Conservation (phyloP, 2,113 vertebrate species). For the Himantopus leucocephalus region DNA sequence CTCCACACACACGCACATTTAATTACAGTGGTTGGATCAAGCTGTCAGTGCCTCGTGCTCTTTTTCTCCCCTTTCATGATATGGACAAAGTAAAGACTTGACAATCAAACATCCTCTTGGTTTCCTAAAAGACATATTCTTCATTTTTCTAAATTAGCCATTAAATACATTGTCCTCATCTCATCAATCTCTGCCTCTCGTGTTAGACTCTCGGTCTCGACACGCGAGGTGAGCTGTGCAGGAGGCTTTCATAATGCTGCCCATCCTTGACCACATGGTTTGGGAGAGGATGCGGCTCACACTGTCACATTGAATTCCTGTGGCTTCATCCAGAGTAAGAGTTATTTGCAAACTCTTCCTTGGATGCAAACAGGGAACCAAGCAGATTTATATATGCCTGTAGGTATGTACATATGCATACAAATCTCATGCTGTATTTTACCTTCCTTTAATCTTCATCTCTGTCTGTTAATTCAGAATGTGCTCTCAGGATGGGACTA, state of each 20-base stretch:
- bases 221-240: background rate
- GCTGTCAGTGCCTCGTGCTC: background rate
- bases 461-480: background rate
- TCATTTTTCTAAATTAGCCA: background rate
- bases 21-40: background rate
- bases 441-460: background rate
- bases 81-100: background rate
- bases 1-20: background rate
- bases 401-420: background rate
- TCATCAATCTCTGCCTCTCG: background rate
- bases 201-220: fast-evolving
- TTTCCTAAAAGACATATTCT: background rate
- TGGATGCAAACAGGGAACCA: background rate
- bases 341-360: background rate
- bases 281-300: background rate
- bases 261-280: background rate
- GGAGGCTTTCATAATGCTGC: background rate
- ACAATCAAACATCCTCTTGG: background rate
- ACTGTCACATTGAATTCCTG: background rate
- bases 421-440: background rate
- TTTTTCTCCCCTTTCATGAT: background rate
- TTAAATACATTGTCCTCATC: background rate
- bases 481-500: background rate
- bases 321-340: background rate
- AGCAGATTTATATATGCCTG: background rate